Evolutionary conservation across 1,140 invertebrate genomes (phyloP), one percentile per base, ranked within the genome.

Genomic region (Zaprionus inermis): DNA sequence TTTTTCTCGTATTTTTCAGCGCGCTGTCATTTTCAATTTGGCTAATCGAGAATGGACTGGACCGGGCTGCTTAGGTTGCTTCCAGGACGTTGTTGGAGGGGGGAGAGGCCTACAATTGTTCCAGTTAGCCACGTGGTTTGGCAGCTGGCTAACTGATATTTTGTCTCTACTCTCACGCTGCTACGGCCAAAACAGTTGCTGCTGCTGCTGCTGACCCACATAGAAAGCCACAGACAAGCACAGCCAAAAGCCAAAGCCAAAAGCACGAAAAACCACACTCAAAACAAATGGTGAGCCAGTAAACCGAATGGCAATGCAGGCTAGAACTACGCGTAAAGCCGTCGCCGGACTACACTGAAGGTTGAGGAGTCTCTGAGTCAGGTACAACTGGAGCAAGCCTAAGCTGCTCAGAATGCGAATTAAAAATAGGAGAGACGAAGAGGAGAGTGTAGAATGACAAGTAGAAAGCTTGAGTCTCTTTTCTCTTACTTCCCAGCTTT

Each of bases 181-280:
- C 24, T 5, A 5, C 3, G 16, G 9, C 72, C 51, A 52, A 76
- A 76, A 71, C 78, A 81, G 66, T 74, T 63, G 61, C 76, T 76
- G 79, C 79, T 79, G 65, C n/a, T n/a, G n/a, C n/a, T n/a, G n/a
- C n/a, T 86, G 84, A 86, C 83, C 83, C 76, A 86, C 83, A 88
- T 83, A 57, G 55, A 74, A 70, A 83, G 70, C 38, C 58, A 63
- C 57, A 78, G 24, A 22, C 63, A 63, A 79, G 1, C 44, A 70
- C 38, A 64, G 30, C 51, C 20, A 64, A 64, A 28, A 28, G 28
- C 36, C 36, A 44, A 7, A 51, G 36, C 69, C 60, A 61, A 58
- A 55, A 55, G 18, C 46, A 44, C 7, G 6, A 32, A 59, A 64
- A 75, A 59, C 72, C 55, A 34, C 61, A 82, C 61, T 68, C 76